Evolutionary conservation across 2,888 invertebrate species (phyloP).

Genomic region (Lithodes maja): DNA sequence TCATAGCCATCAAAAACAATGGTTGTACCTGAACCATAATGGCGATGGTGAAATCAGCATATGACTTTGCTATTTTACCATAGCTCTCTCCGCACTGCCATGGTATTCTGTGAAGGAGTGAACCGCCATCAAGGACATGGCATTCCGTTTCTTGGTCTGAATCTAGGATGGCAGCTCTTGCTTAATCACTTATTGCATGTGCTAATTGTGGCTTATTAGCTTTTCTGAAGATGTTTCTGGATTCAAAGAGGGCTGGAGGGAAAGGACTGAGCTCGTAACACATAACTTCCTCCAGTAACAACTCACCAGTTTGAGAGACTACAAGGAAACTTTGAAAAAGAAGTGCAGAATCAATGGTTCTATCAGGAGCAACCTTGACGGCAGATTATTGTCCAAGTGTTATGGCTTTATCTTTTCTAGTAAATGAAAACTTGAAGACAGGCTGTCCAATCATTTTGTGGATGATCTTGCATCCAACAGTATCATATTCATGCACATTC

Average conservation of each 20-base stretch:
- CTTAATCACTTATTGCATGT: slow-evolving; percentile 3
- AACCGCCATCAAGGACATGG: slow-evolving; percentile 22
- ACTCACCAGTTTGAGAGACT: background rate
- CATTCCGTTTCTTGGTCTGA: background rate
- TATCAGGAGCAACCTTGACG: background rate
- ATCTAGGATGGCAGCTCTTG: slow-evolving; percentile 9
- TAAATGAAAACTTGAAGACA: background rate
- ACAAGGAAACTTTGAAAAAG: slow-evolving; percentile 1
- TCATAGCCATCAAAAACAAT: slow-evolving; percentile 5
- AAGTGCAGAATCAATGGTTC: slow-evolving; percentile 10
- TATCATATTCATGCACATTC: slow-evolving; percentile 5
- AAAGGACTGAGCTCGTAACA: slow-evolving; percentile 15
- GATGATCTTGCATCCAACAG: background rate
- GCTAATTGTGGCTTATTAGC: slow-evolving; percentile 12
- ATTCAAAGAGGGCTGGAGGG: slow-evolving; percentile 19
- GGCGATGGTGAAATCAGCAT: slow-evolving; percentile 8
- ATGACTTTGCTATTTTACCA: slow-evolving; percentile 21
- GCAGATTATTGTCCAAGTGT: background rate
- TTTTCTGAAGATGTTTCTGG: slow-evolving; percentile 11
- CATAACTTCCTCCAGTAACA: background rate
- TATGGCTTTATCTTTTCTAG: background rate
- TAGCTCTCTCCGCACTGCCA: slow-evolving; percentile 5
- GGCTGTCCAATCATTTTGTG: slow-evolving; percentile 18
- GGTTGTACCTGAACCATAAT: background rate
- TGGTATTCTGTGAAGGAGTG: slow-evolving; percentile 1